Conservation (phyloP, 2,113 vertebrate genomes). For the Vanacampus margaritifer region DNA sequence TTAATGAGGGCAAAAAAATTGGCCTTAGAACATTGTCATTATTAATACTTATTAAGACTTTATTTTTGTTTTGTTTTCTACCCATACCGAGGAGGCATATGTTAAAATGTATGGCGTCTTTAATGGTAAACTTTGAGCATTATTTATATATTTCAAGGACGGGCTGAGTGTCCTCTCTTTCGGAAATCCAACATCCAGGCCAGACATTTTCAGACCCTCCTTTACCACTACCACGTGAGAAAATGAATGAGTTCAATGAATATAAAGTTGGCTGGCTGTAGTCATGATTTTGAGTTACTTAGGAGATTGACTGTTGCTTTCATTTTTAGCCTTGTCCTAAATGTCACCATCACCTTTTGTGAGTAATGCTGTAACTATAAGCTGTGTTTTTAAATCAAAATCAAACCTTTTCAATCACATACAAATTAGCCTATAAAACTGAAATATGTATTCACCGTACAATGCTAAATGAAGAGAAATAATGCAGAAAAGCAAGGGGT, state of each 20-base stretch:
- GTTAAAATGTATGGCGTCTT: too few relatives aligned
- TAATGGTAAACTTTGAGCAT: too few relatives aligned
- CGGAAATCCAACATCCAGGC: too few relatives aligned
- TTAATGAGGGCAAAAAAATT: too few relatives aligned
- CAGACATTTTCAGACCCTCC: too few relatives aligned
- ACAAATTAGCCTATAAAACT: conserved; percentile 27
- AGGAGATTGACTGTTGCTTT: conserved; percentile 66
- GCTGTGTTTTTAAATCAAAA: conserved; percentile 41
- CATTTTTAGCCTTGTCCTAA: conserved; percentile 67
- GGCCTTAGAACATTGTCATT: too few relatives aligned
- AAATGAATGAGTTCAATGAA: conserved; percentile 69
- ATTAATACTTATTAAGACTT: too few relatives aligned
- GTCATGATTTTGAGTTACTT: conserved; percentile 62
- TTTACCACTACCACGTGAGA: too few relatives aligned
- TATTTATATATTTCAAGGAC: too few relatives aligned
- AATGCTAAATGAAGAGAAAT: conserved; percentile 25
- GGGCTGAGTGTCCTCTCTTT: too few relatives aligned
- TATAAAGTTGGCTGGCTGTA: conserved; percentile 49
- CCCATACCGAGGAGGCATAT: too few relatives aligned
- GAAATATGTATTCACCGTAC: conserved; percentile 40
- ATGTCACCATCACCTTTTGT: conserved; percentile 49
- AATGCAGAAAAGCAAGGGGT: conserved; percentile 28
- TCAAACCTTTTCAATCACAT: conserved; percentile 14
- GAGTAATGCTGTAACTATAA: conserved; percentile 40
- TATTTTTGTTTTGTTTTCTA: too few relatives aligned